Base-by-base conservation (phyloP, 2,888 invertebrate genomes). In the Eristalis intricaria region DNA sequence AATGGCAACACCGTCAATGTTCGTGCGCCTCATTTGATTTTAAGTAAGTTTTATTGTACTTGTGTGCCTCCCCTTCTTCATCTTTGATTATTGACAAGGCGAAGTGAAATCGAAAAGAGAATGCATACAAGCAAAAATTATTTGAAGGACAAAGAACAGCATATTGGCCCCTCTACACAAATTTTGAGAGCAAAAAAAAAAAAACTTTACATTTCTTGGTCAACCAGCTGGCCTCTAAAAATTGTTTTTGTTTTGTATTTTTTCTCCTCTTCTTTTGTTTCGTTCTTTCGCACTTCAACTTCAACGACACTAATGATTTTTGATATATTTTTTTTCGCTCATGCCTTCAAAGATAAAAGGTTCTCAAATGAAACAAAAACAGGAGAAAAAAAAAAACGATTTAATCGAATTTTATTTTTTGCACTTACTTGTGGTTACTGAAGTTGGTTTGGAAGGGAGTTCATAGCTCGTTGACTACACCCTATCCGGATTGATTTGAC, bases 61-160 rank as follows among this genome's bases (percentile, higher is more conserved):
- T 68, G 61, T 64, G 13, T 29, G 56, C 75, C 26, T 66, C 19
- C 60, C 22, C 58, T 66, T 19, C 32, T 7, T 29, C 40, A 76
- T 64, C 63, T 64, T 70, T 38, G 23, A n/a, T 29, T 58, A 70
- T 66, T 78, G 29, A 71, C 68, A 86, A 79, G 70, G 63, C 76
- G 68, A 83, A 86, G 56, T 75, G 60, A 83, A 68, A 61, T 71
- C 75, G 66, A 63, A 86, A 82, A 86, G 86, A 83, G 78, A 86
- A 86, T 86, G 74, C 75, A 86, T 22, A 86, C 71, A 50, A 81
- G 69, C 38, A 61, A 75, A 68, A 63, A 60, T 60, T 60, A 58
- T 71, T 86, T 86, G 86, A 86, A 86, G 86, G 86, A 86, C 86
- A 86, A 86, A 86, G 78, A 77, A 77, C 13, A 79, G 63, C 76